phyloP scores from a whole-genome alignment of 2,113 vertebrate species.

The Haemorhous mexicanus region DNA sequence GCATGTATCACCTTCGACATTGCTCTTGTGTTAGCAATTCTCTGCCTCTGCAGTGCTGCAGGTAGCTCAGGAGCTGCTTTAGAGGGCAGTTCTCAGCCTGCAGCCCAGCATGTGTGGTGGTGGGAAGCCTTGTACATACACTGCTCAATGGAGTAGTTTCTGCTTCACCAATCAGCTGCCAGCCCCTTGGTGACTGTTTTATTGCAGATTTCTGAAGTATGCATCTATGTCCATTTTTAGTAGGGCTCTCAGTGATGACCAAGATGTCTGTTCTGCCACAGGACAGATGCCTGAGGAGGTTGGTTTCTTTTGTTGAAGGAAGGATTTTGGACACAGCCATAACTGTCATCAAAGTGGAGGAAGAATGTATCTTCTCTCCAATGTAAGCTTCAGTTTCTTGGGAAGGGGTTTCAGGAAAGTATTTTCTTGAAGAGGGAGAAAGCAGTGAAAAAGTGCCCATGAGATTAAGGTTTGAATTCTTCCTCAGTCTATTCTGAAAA shows the following conservation, averaged over 20 bases:
- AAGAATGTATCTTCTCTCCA: not conserved
- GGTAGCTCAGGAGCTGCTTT: not conserved
- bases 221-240: not conserved
- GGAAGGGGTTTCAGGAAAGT: not conserved
- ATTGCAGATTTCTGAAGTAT: not conserved
- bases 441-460: fast-evolving
- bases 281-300: not conserved
- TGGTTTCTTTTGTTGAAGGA: not conserved
- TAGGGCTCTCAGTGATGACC: fast-evolving
- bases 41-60: not conserved
- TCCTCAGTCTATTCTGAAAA: not conserved
- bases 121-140: fast-evolving
- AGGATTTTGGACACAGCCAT: not conserved
- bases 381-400: not conserved
- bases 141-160: not conserved
- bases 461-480: not conserved
- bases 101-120: fast-evolving
- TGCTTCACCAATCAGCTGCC: not conserved
- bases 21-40: not conserved
- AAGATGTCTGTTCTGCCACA: not conserved
- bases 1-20: fast-evolving
- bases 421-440: not conserved
- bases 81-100: not conserved
- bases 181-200: not conserved
- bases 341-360: not conserved